Conservation (phyloP, 2,888 invertebrate species). For the Elmis aenea region DNA sequence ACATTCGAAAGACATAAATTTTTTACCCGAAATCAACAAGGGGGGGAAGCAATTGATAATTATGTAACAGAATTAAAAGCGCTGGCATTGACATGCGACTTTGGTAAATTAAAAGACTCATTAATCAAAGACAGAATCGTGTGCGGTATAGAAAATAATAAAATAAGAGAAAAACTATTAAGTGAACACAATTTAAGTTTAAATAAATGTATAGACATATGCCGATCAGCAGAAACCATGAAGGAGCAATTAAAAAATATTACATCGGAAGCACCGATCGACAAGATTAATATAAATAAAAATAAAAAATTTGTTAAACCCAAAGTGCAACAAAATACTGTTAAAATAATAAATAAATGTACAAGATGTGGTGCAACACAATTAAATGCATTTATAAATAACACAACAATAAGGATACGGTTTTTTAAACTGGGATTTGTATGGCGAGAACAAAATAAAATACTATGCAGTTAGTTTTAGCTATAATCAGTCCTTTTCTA, state of each 20-base stretch:
- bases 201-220: neutral
- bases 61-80: slow-evolving; percentile 2
- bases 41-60: neutral
- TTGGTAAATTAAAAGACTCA: slow-evolving; percentile 1
- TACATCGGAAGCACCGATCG: neutral
- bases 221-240: neutral
- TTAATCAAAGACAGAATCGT: slow-evolving; percentile 1
- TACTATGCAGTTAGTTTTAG: too few relatives aligned
- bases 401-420: too few relatives aligned
- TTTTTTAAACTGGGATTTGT: too few relatives aligned
- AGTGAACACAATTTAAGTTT: slow-evolving; percentile 1
- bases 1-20: neutral
- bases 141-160: neutral
- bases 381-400: too few relatives aligned
- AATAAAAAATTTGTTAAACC: too few relatives aligned
- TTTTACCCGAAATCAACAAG: neutral
- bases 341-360: neutral
- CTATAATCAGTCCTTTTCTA: too few relatives aligned
- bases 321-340: neutral
- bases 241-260: neutral
- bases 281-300: too few relatives aligned
- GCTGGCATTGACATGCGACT: neutral
- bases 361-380: slow-evolving; percentile 2
- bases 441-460: too few relatives aligned
- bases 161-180: neutral